Evolutionary conservation across 2,888 invertebrate genomes (phyloP), one percentile per base, ranked within the genome.

Genomic region (Hedya salicella): DNA sequence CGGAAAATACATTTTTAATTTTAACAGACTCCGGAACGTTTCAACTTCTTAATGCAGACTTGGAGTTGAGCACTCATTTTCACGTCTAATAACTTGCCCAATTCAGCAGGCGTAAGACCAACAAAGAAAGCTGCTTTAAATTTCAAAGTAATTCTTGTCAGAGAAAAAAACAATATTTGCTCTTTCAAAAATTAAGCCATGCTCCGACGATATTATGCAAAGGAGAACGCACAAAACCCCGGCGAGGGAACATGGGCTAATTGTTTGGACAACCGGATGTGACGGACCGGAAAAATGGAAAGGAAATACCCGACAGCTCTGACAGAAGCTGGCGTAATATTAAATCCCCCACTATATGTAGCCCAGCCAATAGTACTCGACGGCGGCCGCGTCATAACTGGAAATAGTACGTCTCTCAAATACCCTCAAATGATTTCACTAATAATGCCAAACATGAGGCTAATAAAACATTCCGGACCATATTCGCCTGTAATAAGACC

Each of bases 181-280:
- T 74, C 69, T 73, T 71, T 75, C 74, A 76, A 73, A 80, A 82
- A 83, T 81, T 79, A 80, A 79, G 79, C 72, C 75, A 56, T 74
- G 77, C 75, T 76, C 75, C 72, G 69, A 71, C 70, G 72, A 76
- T 77, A 80, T 82, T 82, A 81, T 79, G 80, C 75, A 79, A 80
- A 80, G 66, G 74, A 71, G 72, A 71, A 69, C 71, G 76, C 72
- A 73, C 74, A 77, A 73, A 70, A 70, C 69, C 61, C 69, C 69
- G 71, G 68, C 70, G 75, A 73, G 68, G 75, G 75, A 71, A 68
- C 68, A 72, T 49, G 49, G 76, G 74, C 81, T 85, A 86, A 86
- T 85, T 85, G 82, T 83, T 79, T 76, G 78, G 78, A 78, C 79
- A 77, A 82, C 77, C 78, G 81, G 80, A 85, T 77, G 77, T 78